phyloP scores from a whole-genome alignment of 2,113 vertebrate species.

The Dasyurus viverrinus region DNA sequence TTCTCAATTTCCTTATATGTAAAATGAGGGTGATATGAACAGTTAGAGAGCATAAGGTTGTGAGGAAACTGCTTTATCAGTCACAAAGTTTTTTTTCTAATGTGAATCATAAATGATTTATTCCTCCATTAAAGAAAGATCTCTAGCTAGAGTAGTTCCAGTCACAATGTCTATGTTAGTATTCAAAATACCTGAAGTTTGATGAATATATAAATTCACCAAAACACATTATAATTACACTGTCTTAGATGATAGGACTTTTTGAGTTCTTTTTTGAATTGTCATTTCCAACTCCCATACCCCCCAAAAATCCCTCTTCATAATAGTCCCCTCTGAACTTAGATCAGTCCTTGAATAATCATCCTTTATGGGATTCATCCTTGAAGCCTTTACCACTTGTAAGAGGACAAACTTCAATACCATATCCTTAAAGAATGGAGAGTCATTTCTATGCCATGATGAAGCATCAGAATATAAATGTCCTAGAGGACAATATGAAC shows the following conservation, averaged over 20 bases:
- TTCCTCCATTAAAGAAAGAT: neutral
- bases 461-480: neutral
- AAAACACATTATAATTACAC: conserved; percentile 20
- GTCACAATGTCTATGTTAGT: neutral
- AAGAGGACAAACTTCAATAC: neutral
- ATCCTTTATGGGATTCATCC: too few species aligned
- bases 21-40: too few species aligned
- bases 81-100: neutral
- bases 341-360: too few species aligned
- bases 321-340: too few species aligned
- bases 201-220: neutral
- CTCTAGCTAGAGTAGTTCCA: neutral
- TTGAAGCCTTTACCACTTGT: too few species aligned
- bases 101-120: too few species aligned
- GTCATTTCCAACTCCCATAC: too few species aligned
- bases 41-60: too few species aligned
- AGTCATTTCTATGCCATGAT: neutral
- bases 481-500: neutral
- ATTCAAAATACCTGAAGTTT: too few species aligned
- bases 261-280: too few species aligned
- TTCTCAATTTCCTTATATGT: too few species aligned
- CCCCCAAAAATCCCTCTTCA: neutral
- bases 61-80: neutral
- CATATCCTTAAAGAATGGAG: neutral
- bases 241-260: too few species aligned